Evolutionary conservation across 2,797 vertebrate species (phyloP).

Genomic region (Hylomyscus alleni): DNA sequence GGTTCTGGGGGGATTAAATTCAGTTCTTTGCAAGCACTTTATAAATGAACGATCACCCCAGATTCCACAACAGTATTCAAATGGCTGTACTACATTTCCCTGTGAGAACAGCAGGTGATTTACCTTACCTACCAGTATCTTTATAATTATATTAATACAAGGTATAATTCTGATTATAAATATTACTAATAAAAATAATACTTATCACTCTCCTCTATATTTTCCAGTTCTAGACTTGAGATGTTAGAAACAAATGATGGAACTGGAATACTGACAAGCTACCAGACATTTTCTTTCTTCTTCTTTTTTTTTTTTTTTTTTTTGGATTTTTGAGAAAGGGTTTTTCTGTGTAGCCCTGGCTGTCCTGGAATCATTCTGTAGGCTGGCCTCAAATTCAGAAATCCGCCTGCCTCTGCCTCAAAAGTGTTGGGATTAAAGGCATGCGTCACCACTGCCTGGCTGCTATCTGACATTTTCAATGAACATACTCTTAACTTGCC

Average conservation of each 20-base stretch:
- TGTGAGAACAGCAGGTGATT: not conserved
- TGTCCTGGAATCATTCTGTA: no score
- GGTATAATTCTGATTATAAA: not conserved
- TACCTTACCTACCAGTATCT: not conserved
- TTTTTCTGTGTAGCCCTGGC: no score
- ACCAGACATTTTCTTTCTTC: no score
- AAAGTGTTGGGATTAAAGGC: no score
- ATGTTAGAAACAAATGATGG: conserved; percentile 3
- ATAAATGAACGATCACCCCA: not conserved
- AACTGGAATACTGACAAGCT: not conserved
- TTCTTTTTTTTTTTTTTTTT: no score
- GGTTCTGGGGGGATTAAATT: not conserved
- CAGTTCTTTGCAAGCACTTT: not conserved
- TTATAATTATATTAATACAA: not conserved
- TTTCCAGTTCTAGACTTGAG: conserved; percentile 34
- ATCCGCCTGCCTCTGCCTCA: no score
- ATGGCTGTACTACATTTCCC: not conserved
- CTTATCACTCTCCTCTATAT: not conserved
- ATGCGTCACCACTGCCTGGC: no score
- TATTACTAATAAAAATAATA: not conserved
- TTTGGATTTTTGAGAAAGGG: no score
- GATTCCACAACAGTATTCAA: conserved; percentile 20
- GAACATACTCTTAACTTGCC: not conserved
- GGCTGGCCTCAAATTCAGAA: no score
- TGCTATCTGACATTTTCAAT: conserved; percentile 46